A percentile compares a stretch with the other conserved stretches of the same genome.
phyloP scores from a whole-genome alignment of 2,888 invertebrate species.

The Melanargia galathea region DNA sequence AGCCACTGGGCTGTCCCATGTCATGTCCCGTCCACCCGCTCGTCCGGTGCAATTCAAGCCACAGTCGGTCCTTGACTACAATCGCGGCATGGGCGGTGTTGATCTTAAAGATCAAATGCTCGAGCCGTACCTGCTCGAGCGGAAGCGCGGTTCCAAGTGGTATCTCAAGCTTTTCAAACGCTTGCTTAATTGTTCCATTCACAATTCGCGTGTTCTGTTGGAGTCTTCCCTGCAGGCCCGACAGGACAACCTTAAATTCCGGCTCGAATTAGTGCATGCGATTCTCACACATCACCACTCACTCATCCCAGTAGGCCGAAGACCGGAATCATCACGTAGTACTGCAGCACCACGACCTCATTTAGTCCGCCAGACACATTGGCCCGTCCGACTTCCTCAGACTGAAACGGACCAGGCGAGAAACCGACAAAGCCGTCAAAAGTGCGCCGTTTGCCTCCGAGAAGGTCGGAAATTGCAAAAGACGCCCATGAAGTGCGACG shows the following conservation, averaged over 20 bases:
- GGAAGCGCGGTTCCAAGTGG: neutral
- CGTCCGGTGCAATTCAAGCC: neutral
- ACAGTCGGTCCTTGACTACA: neutral
- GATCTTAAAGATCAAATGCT: conserved; percentile 14
- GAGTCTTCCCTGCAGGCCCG: neutral
- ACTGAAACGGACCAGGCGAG: neutral
- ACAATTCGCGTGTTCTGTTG: neutral
- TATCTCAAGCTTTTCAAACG: neutral
- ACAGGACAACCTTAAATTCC: neutral
- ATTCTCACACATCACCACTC: neutral
- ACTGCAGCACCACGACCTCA: neutral
- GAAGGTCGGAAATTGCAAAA: too few relatives aligned
- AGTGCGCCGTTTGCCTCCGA: neutral
- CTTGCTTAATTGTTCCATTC: neutral
- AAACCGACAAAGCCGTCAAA: neutral
- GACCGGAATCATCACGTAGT: neutral
- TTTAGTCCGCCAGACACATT: neutral
- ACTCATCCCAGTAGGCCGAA: neutral
- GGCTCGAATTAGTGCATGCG: neutral
- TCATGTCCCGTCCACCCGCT: neutral
- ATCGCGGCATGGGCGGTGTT: neutral
- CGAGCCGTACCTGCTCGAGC: neutral
- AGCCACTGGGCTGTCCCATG: neutral
- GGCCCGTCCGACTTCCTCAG: conserved; percentile 2
- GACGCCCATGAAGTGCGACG: too few relatives aligned